Percentiles rank a stretch among this genome's conserved stretches.
phyloP scores from a whole-genome alignment of 2,113 vertebrate species.

The Oreochromis aureus region DNA sequence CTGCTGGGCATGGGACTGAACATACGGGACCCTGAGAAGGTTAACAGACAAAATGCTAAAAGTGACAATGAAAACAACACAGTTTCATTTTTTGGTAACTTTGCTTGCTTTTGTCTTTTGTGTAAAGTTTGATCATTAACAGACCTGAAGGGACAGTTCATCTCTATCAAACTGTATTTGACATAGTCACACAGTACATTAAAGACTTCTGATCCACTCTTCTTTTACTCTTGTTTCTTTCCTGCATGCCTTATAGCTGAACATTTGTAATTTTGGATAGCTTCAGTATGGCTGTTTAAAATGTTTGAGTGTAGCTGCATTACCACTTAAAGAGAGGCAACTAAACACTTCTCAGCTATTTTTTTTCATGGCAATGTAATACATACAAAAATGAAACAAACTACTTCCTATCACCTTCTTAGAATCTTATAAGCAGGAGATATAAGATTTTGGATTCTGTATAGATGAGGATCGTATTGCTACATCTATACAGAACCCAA shows the following conservation, averaged over 20 bases:
- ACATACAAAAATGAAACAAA: neutral
- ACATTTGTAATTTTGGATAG: neutral
- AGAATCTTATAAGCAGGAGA: neutral
- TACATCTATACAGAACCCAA: neutral
- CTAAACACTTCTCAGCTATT: neutral
- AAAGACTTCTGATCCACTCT: neutral
- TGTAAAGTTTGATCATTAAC: neutral
- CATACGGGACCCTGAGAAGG: slow-evolving; percentile 78
- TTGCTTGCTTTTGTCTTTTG: neutral
- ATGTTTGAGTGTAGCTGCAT: neutral
- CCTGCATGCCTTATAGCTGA: neutral
- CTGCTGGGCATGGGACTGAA: slow-evolving; percentile 76
- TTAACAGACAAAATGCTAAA: neutral
- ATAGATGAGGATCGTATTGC: neutral
- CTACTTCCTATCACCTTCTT: neutral
- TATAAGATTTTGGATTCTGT: neutral
- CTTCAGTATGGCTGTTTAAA: neutral
- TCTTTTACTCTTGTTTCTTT: neutral
- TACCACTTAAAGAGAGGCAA: neutral
- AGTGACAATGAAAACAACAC: neutral
- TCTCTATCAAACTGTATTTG: neutral
- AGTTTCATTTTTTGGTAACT: neutral
- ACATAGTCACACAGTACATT: neutral
- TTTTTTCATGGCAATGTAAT: neutral
- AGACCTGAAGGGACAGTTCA: neutral